phyloP scores from a whole-genome alignment of 1,140 invertebrate genomes.

The Drosophila burlai region DNA sequence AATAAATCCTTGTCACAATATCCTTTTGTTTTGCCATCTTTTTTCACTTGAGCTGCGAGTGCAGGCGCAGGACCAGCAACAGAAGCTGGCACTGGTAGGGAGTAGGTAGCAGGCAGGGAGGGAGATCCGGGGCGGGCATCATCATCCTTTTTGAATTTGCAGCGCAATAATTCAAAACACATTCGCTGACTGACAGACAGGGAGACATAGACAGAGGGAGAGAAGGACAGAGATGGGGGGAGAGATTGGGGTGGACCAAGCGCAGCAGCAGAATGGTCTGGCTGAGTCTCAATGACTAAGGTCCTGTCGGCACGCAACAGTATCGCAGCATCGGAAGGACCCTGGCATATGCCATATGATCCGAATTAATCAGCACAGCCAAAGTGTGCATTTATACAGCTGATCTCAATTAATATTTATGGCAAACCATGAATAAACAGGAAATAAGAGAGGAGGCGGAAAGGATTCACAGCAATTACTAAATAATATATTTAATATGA shows the following conservation, averaged over 20 bases:
- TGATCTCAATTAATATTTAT: constrained; percentile 15
- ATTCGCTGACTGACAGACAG: constrained; percentile 68
- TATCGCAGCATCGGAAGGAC: neutral
- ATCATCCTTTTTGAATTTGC: constrained; percentile 79
- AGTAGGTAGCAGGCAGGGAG: neutral
- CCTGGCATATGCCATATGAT: constrained; percentile 29
- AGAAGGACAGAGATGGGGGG: neutral
- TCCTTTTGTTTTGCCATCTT: constrained; percentile 80
- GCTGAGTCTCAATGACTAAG: constrained; percentile 64
- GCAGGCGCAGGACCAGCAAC: neutral
- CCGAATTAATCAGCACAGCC: constrained; percentile 40
- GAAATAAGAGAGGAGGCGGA: no score
- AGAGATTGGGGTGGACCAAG: constrained; percentile 6
- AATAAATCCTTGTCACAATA: constrained; percentile 83
- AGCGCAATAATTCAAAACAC: constrained; percentile 81
- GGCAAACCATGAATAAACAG: neutral
- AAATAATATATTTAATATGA: neutral
- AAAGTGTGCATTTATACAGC: no score
- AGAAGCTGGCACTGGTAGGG: no score
- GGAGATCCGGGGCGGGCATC: constrained; percentile 2
- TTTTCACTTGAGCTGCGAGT: constrained; percentile 48
- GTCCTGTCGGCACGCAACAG: constrained; percentile 71
- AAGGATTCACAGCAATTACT: no score
- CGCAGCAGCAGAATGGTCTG: constrained; percentile 34
- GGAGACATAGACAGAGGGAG: neutral